Evolutionary conservation across 1,140 invertebrate genomes (phyloP), one percentile per base, ranked within the genome.

Genomic region (Drosophila sproati): DNA sequence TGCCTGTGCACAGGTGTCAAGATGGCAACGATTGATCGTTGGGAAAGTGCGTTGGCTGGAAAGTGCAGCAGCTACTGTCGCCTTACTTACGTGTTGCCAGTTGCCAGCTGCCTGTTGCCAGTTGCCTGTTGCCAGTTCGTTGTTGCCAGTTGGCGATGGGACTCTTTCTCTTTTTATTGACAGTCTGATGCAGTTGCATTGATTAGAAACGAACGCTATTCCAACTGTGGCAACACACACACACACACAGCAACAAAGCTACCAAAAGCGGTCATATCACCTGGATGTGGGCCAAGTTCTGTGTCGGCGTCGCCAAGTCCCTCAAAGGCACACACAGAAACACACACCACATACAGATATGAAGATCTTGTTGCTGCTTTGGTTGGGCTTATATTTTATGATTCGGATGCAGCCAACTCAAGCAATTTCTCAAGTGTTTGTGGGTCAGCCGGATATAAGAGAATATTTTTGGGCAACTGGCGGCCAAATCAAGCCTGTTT

Each of bases 251-350:
- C 73, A 76, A 50, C 62, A 31, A 20, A 62, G 57, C 67, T 45
- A 35, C 67, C 67, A 72, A 83, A 88, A 64, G 83, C 77, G 83
- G 83, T 79, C 83, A 75, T 60, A 75, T 52, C 68, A 78, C 70
- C 67, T 68, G 62, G 61, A 87, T 77, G 72, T 87, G 87, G 82
- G 82, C 83, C 82, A 87, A 81, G 80, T 82, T 82, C 78, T 64
- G 20, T 54, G 37, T 12, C 31, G 31, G 51, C 50, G 51, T 45
- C 28, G 31, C 32, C 51, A 55, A 75, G 57, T 71, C 41, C 32
- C 67, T 74, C 70, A 54, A 67, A 72, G 52, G 59, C 20, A 73
- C 35, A 50, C 7, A 59, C 31, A 73, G 34, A 68, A 55, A 64
- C 31, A 64, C 51, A 54, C 61, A 76, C 67, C 45, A 54, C 47